Base-by-base conservation (phyloP, 2,113 vertebrate genomes). In the Gasterosteus aculeatus region DNA sequence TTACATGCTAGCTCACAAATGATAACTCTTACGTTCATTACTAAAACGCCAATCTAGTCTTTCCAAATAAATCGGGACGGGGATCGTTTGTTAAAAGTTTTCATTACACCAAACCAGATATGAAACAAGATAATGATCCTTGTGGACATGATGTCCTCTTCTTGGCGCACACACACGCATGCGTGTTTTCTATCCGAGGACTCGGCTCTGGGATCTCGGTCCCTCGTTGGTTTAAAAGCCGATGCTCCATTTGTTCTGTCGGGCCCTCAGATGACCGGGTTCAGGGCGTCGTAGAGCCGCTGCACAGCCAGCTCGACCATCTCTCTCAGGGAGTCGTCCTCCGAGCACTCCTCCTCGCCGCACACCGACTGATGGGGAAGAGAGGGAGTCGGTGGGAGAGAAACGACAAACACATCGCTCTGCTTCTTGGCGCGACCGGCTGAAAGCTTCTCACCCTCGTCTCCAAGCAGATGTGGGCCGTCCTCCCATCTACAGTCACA, bases 241-340 rank as follows among this genome's bases (percentile, higher is more conserved):
- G n/a, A 56, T 10, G 22, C 22, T 8, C 2, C 14, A 31, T n/a
- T 16, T 2, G 41, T 38, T 38, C 0, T 3, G 44, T 51, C 7
- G 22, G 2, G 1, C 18, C 46, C 57, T 96, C 90, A 97, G 72
- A 91, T 92, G 2, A 94, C 91, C 0, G 97, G 97, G 42, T 95
- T 95, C 26, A 98, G 94, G 18, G 96, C 95, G 33, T 97, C 96
- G 7, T 97, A 97, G 41, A 99, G 95, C 62, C 97, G 93, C 87
- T 97, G 97, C 3, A 96, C 95, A 0, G 97, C 95, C 83, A 97
- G 85, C 41, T 98, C 96, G 80, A 98, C 95, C 96, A 97, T 96
- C 88, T 98, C 97, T 46, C 94, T 95, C 44, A 99, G 94, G 11
- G 96, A 95, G 73, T 98, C 96, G 0, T 99, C 97, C 2, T 98